Evolutionary conservation across 2,113 vertebrate genomes (phyloP).

Genomic region (Coracopsis vasa): DNA sequence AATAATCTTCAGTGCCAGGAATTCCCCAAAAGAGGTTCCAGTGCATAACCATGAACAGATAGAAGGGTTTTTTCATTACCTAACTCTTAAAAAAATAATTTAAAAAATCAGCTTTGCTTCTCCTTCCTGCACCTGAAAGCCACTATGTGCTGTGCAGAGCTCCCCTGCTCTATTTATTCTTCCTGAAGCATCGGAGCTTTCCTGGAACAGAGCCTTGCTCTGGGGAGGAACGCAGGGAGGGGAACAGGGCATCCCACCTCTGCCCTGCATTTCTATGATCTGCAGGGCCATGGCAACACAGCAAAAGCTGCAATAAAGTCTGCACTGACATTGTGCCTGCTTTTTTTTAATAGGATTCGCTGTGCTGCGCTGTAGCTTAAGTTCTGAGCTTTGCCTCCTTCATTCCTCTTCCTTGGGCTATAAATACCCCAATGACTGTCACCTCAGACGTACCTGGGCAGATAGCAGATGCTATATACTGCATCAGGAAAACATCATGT

Average conservation of each 20-base stretch:
- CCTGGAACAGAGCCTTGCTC: neutral
- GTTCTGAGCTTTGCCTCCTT: neutral
- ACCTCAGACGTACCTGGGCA: neutral
- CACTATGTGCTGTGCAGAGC: neutral
- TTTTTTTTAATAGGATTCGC: neutral
- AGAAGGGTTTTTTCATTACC: neutral
- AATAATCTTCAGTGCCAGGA: neutral
- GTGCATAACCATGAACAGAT: neutral
- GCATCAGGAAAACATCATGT: neutral
- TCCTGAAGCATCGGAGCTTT: neutral
- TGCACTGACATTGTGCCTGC: neutral
- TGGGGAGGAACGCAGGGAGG: accelerated
- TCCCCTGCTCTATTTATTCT: neutral
- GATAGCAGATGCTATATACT: neutral
- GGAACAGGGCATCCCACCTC: neutral
- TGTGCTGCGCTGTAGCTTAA: neutral
- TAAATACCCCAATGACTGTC: neutral
- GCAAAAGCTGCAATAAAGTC: accelerated
- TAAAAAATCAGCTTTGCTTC: neutral
- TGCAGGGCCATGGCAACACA: neutral
- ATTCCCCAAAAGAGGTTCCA: neutral
- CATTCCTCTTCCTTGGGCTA: neutral
- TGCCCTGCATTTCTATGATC: neutral
- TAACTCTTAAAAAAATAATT: neutral
- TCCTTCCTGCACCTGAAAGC: neutral